Conservation (phyloP, 2,888 invertebrate species). For the Galeopsomyia nigrocyanea region DNA sequence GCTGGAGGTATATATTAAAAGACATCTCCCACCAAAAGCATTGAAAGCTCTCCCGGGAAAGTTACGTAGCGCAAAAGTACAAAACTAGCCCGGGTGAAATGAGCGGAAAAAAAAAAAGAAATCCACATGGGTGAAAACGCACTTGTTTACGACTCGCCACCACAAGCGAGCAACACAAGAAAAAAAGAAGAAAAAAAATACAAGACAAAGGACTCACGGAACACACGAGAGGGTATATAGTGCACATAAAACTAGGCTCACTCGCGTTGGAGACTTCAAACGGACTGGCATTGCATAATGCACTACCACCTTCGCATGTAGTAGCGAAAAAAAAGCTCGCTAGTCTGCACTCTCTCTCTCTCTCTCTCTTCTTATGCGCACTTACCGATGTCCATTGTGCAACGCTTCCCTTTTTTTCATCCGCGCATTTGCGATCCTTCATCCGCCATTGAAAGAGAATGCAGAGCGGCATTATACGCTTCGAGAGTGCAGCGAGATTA, state of each 20-base stretch:
- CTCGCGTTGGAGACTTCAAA: constrained; percentile 59
- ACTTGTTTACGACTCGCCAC: constrained; percentile 28
- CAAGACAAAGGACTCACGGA: no score
- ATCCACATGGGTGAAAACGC: constrained; percentile 2
- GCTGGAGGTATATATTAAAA: no score
- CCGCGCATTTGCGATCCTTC: constrained; percentile 24
- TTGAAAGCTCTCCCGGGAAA: no score
- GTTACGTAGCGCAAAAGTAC: no score
- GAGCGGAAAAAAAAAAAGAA: neutral
- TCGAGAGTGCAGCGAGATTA: neutral
- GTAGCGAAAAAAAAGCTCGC: no score
- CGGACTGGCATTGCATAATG: constrained; percentile 62
- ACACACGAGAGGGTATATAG: no score
- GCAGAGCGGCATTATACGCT: neutral
- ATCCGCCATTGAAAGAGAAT: constrained; percentile 18
- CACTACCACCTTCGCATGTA: constrained; percentile 53
- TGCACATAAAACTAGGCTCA: no score
- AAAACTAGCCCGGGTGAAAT: no score
- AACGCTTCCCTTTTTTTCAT: neutral
- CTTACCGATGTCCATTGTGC: constrained; percentile 45
- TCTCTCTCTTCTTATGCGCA: constrained; percentile 45
- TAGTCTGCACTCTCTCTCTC: constrained; percentile 46
- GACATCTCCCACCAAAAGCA: no score
- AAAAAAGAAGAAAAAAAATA: no score
- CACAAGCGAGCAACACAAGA: no score